Evolutionary conservation across 2,113 vertebrate species (phyloP), one percentile per base, ranked within the genome.

Genomic region (Nycticebus coucang): DNA sequence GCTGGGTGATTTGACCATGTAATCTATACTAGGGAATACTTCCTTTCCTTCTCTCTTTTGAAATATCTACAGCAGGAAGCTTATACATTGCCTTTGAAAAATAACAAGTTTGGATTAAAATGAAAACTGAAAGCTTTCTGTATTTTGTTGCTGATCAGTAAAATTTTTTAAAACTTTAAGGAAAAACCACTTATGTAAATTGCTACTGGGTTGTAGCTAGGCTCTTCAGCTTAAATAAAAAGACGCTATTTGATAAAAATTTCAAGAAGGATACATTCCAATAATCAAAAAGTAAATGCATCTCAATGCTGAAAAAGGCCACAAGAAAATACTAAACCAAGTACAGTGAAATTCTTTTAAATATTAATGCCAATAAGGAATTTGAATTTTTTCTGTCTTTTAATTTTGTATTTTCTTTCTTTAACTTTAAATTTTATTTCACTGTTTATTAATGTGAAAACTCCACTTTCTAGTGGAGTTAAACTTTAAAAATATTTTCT

Each of bases 221-320:
- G 5, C 62, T 87, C 81, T 97, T 28, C 74, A 94, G 68, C 71
- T 92, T 97, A 97, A 97, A 91, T 95, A 96, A 69, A 94, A 88
- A 83, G 85, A 93, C 88, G 85, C 74, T 89, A 81, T 89, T 95
- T 93, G 95, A 96, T 86, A 75, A 77, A 91, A 91, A 15, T 26
- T 93, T 93, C 92, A 77, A 41, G 50, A 89, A 69, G 95, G 33
- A 82, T 95, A 59, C 90, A 83, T 96, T 95, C 26, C 33, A 81
- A n/a, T 71, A 92, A 97, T 78, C 35, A 93, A 91, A 97, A 96
- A 97, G 95, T 93, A 94, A 98, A 92, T 92, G 35, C 37, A 71
- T 97, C 98, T 98, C 35, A 95, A 96, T 94, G 12, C 19, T 86
- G 93, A 3, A 81, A 68, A 21, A 45, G 37, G 28, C 7, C 3